A percentile compares a stretch with the other conserved stretches of the same genome.
Conservation (phyloP, 2,113 vertebrate species). For the Elachura formosa region DNA sequence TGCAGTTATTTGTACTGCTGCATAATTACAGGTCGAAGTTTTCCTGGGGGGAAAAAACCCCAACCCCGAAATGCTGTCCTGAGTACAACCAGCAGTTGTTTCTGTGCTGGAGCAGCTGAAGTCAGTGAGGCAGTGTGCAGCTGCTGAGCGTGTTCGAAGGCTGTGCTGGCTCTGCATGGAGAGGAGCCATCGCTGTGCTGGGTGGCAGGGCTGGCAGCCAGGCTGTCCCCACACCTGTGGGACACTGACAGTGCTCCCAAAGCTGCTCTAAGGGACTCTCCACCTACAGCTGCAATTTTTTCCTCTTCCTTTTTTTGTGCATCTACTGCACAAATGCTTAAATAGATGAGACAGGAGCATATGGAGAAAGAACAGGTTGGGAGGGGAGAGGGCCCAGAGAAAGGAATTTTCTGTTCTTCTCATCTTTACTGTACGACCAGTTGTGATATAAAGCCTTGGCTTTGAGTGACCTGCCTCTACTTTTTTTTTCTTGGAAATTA, state of each 20-base stretch:
- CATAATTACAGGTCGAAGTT: not conserved
- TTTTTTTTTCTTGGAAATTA: not conserved
- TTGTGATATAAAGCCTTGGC: not conserved
- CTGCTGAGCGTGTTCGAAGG: not conserved
- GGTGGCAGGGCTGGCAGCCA: not conserved
- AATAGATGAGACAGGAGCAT: not conserved
- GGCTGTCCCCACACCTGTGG: not conserved
- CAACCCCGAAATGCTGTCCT: not conserved
- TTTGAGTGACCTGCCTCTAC: not conserved
- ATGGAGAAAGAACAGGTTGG: not conserved
- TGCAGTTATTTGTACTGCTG: conserved; percentile 1
- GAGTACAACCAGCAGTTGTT: conserved; percentile 3
- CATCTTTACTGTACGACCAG: not conserved
- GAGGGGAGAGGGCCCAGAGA: not conserved
- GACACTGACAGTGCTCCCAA: not conserved
- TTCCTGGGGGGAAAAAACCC: not conserved
- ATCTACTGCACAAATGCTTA: not conserved
- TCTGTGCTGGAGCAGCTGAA: not conserved
- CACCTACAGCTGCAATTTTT: not conserved
- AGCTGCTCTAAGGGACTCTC: not conserved
- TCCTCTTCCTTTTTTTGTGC: rapidly evolving
- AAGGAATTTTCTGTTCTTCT: not conserved
- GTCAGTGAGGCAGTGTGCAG: not conserved
- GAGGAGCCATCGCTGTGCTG: not conserved
- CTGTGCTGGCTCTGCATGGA: not conserved